Percentiles rank a stretch among this genome's conserved stretches.
These are phyloP conservation scores for Ptilonorhynchus violaceus DNA, from an alignment of 2,113 vertebrate genomes.

Conservation along the genomic window DNA sequence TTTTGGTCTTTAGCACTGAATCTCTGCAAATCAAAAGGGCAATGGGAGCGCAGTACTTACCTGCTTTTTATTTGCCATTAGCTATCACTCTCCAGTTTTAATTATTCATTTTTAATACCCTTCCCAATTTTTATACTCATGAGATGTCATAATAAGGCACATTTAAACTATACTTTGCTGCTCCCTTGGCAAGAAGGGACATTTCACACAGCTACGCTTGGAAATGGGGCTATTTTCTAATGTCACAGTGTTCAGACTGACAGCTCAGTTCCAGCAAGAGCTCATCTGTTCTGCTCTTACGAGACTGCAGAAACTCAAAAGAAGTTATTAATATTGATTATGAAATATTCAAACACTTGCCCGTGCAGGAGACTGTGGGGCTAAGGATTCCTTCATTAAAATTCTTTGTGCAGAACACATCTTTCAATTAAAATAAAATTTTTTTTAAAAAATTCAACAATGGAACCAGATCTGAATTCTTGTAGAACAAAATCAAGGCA, in stretches of 20 bases:
- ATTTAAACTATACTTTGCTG: neutral
- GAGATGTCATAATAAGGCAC: slow-evolving; percentile 18
- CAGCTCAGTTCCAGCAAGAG: neutral
- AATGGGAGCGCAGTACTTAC: neutral
- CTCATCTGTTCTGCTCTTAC: slow-evolving; percentile 26
- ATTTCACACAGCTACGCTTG: neutral
- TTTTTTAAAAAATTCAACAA: neutral
- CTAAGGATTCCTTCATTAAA: neutral
- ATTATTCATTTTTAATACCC: slow-evolving; percentile 54
- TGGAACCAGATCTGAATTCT: neutral
- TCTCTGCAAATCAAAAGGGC: neutral
- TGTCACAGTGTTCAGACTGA: neutral
- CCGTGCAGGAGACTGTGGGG: neutral
- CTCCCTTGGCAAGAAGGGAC: slow-evolving; percentile 33
- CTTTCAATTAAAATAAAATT: neutral
- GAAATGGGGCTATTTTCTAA: slow-evolving; percentile 10
- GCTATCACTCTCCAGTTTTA: slow-evolving; percentile 35
- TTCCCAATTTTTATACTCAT: slow-evolving; percentile 30
- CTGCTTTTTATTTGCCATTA: slow-evolving; percentile 36
- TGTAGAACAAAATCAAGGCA: neutral
- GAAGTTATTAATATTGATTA: slow-evolving; percentile 49
- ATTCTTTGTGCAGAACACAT: neutral
- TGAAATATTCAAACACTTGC: slow-evolving; percentile 58
- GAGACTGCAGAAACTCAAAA: slow-evolving; percentile 44
- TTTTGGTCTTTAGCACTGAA: slow-evolving; percentile 4